These are phyloP conservation scores for Hyaena hyaena DNA, from an alignment of 2,113 vertebrate genomes.

Conservation along the genomic window DNA sequence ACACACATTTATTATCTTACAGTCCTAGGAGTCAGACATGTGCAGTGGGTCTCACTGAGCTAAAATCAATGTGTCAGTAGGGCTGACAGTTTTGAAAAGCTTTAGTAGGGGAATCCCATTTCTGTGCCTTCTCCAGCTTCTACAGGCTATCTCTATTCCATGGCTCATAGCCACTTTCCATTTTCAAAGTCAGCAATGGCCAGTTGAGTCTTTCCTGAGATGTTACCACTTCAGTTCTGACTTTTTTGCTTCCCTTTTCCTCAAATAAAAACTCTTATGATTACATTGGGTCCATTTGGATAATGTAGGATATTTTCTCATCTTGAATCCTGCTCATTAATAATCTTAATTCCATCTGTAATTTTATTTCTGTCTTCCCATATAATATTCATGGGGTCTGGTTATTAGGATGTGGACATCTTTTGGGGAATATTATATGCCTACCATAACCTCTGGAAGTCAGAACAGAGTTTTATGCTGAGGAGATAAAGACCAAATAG, in stretches of 20 bases:
- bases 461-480: background rate
- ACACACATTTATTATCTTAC: background rate
- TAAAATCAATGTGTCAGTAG: background rate
- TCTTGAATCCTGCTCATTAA: background rate
- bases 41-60: background rate
- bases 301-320: background rate
- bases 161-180: background rate
- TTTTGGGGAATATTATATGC: background rate
- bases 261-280: background rate
- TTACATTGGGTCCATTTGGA: background rate
- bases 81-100: background rate
- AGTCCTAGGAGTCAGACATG: background rate
- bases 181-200: background rate
- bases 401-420: background rate
- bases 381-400: background rate
- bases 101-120: background rate
- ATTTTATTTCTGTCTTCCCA: background rate
- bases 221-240: background rate
- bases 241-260: background rate
- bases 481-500: background rate
- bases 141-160: background rate
- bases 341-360: background rate
- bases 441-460: background rate
- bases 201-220: background rate
- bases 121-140: background rate